Percentiles rank a stretch among this genome's conserved stretches.
Evolutionary conservation across 2,888 invertebrate species (phyloP).

Genomic region (Phengaris arion): DNA sequence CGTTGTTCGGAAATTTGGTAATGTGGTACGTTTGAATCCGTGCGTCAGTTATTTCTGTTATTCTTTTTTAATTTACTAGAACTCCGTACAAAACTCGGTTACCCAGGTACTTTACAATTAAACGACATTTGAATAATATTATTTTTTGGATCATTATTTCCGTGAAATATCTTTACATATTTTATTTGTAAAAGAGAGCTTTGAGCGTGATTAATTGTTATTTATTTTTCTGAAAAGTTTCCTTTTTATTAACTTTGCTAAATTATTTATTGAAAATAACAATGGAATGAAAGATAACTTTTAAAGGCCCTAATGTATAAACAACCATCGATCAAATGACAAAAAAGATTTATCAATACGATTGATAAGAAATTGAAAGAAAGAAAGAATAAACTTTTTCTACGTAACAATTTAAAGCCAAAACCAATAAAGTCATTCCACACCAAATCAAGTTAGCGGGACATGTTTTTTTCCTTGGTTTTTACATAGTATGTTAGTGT

Average conservation of each 20-base stretch:
- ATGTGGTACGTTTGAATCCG: too few relatives aligned
- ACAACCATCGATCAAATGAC: slow-evolving; percentile 75
- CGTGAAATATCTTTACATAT: slow-evolving; percentile 41
- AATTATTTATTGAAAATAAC: slow-evolving; percentile 61
- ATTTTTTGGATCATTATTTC: not conserved
- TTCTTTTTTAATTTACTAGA: too few relatives aligned
- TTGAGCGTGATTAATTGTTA: slow-evolving; percentile 61
- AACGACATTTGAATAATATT: not conserved
- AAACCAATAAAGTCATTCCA: not conserved
- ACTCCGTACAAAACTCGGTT: too few relatives aligned
- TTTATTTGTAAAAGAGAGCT: slow-evolving; percentile 52
- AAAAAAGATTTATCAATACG: slow-evolving; percentile 72
- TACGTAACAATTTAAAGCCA: slow-evolving; percentile 5
- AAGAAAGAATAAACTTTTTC: slow-evolving; percentile 43
- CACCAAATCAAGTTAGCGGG: not conserved
- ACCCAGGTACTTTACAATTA: not conserved
- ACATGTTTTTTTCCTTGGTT: too few relatives aligned
- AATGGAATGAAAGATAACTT: slow-evolving; percentile 74
- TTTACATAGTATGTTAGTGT: too few relatives aligned
- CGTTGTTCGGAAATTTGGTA: too few relatives aligned
- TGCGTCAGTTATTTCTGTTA: too few relatives aligned
- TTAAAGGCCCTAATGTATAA: slow-evolving; percentile 75
- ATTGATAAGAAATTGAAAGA: slow-evolving; percentile 52
- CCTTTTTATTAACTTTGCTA: slow-evolving; percentile 57
- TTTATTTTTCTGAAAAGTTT: slow-evolving; percentile 60